phyloP scores from a whole-genome alignment of 2,797 vertebrate genomes.

The Phaenicophaeus curvirostris region DNA sequence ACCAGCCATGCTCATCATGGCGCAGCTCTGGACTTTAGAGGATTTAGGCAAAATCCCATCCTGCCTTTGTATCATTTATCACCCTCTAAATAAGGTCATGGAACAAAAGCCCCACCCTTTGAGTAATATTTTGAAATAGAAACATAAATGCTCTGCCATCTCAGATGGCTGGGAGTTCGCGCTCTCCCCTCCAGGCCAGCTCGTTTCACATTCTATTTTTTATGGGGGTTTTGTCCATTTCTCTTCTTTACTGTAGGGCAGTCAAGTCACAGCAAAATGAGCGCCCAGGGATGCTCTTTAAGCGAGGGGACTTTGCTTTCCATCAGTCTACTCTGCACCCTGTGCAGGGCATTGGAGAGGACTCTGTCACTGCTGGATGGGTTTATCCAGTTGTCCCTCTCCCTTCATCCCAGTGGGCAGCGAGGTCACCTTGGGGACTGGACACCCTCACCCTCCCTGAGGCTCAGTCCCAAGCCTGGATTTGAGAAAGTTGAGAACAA shows the following conservation, averaged over 20 bases:
- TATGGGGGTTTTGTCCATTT: not conserved
- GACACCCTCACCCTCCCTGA: not conserved
- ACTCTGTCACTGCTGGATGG: fast-evolving
- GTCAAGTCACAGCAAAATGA: not conserved
- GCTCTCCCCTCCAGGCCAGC: not conserved
- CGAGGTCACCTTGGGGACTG: fast-evolving
- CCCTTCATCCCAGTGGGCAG: not conserved
- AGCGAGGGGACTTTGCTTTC: fast-evolving
- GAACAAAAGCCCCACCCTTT: not conserved
- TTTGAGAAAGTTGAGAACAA: not conserved
- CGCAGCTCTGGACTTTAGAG: not conserved
- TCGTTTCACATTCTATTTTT: not conserved
- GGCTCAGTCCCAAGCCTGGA: not conserved
- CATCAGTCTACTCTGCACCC: not conserved
- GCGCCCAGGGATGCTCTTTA: not conserved
- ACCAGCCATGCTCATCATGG: not conserved
- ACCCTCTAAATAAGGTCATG: not conserved
- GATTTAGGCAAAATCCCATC: not conserved
- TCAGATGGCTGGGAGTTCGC: fast-evolving
- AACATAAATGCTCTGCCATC: not conserved
- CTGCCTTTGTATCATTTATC: no score
- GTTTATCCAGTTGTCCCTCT: not conserved
- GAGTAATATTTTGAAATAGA: not conserved
- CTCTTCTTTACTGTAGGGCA: not conserved
- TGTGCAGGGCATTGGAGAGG: not conserved